Conservation (phyloP, 2,113 vertebrate species). For the Dendrocopos noguchii region DNA sequence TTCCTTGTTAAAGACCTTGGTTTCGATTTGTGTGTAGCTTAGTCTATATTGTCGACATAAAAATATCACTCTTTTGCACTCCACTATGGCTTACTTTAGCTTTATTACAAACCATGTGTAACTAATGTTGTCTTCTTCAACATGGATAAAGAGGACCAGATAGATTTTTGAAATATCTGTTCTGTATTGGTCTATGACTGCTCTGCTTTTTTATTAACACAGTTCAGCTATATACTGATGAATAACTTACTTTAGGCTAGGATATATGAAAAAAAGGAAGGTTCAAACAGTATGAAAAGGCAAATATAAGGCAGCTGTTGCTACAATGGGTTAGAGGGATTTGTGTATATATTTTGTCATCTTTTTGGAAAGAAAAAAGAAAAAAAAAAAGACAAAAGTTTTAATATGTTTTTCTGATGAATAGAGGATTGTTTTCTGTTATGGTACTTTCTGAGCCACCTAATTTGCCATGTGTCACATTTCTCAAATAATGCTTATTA, state of each 20-base stretch:
- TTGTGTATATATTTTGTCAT: not conserved
- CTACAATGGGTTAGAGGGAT: not conserved
- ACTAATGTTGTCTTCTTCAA: not conserved
- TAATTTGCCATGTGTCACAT: not conserved
- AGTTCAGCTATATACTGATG: not conserved
- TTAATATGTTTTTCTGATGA: not conserved
- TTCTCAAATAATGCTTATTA: conserved; percentile 16
- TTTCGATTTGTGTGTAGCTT: not conserved
- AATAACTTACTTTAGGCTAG: not conserved
- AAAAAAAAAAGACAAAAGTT: not conserved
- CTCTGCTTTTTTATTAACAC: not conserved
- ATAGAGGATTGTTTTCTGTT: conserved; percentile 6
- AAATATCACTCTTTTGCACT: not conserved
- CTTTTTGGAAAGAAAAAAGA: not conserved
- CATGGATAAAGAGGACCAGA: not conserved
- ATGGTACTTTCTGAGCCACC: not conserved
- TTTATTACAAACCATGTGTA: not conserved
- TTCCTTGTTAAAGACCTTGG: not conserved
- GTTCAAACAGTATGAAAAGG: not conserved
- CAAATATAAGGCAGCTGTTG: not conserved
- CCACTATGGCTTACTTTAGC: not conserved
- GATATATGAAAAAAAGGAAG: not conserved
- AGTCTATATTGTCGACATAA: not conserved
- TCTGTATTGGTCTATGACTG: not conserved
- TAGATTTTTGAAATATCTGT: not conserved